Evolutionary conservation across 1,140 invertebrate genomes (phyloP), one percentile per base, ranked within the genome.

Genomic region (Asbolus verrucosus): DNA sequence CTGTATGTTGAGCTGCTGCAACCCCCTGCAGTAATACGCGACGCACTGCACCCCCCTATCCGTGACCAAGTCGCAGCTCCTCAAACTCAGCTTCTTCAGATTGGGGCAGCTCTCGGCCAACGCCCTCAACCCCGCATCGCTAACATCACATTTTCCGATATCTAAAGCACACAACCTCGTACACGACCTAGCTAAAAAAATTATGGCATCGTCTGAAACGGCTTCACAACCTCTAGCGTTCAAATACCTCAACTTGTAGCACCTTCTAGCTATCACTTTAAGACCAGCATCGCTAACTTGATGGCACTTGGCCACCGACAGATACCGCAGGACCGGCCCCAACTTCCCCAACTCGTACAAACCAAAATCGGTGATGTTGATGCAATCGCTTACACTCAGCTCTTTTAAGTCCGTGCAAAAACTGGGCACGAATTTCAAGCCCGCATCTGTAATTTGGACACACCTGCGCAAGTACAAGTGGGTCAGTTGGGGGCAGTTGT

Each of bases 151-250:
- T 78, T 96, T 96, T 4, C 95, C 95, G 33, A 96, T 89, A 78
- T 97, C 95, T 0, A 96, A 81, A 0, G 94, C 94, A 19, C 94
- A 82, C 19, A 97, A 82, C 41, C 94, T 84, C 0, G 92, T 91
- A 80, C 94, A 96, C 9, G 90, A 92, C 38, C 91, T 84, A 0
- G 94, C 93, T 30, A 97, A 81, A 0, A 92, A 90, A 39, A 92
- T 90, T 65, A 95, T 89, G 0, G 92, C 92, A 77, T 93, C 93
- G 78, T 98, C 95, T 19, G 94, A 95, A 0, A 97, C 89, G 0
- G 94, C 94, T 74, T 96, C 94, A 79, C 94, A 97, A 2, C 95
- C 95, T 30, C 95, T 85, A 0, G 93, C 91, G 81, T 97, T 97
- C 21, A 97, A 84, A 81, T 97, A 97, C 3, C 95, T 85, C 33